Base-by-base conservation (phyloP, 2,113 vertebrate species). In the Atlantisia rogersi region DNA sequence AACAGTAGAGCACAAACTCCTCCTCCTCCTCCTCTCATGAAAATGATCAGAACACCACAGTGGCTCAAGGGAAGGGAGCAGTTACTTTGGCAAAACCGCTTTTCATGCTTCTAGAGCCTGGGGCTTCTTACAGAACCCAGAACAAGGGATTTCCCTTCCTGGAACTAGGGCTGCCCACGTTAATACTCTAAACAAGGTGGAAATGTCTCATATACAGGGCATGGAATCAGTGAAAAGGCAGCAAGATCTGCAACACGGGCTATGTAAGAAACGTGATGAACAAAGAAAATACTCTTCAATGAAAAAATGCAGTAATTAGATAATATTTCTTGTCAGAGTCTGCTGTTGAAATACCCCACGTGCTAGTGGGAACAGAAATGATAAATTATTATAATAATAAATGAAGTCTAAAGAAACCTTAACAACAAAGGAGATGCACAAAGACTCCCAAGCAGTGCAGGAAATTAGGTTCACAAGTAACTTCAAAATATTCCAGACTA, bases 311-410 rank as follows among this genome's bases (percentile, higher is more conserved):
- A 88, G 3, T 40, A 82, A 84, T 58, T 83, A n/a, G 31, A 7
- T 48, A 59, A 14, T n/a, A 37, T 91, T 82, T 21, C 69, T 46
- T 91, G 82, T 67, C 56, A 88, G 37, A n/a, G 42, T 81, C 29
- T 7, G 14, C 69, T 68, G 69, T 40, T 29, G 64, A 94, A 88
- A 81, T 64, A 60, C 53, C 76, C 78, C 20, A 25, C 5, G 4
- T 39, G 67, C 90, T 90, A 24, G 82, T 73, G 37, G 90, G 79
- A 91, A 93, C 73, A 60, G 52, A 94, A 84, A 88, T 82, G 53
- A 71, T 37, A 39, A 81, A 82, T 29, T 2, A 59, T 64, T 46
- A 14, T 4, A 37, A 68, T n/a, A 86, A 52, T 10, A 50, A 25
- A 75, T 5, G 44, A 88, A 83, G 32, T 28, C 70, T 76, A 62